Percentiles rank a stretch among this genome's conserved stretches.
phyloP scores from a whole-genome alignment of 1,140 invertebrate species.

The Hydropsyche tenuis region DNA sequence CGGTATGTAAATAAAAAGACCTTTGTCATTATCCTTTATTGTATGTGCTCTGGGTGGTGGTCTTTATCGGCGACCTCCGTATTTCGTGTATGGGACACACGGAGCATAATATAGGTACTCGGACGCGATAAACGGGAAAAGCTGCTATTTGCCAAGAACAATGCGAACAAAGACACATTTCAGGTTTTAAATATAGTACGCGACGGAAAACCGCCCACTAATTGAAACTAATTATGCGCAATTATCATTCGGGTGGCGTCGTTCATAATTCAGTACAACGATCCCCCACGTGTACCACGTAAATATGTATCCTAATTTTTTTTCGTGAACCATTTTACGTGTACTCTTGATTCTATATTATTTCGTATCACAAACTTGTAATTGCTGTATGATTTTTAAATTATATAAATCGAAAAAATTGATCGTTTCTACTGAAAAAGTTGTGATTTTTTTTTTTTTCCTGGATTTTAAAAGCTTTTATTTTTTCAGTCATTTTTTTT shows the following conservation, averaged over 20 bases:
- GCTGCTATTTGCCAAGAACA: slow-evolving; percentile 24
- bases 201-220: not conserved
- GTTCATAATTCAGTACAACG: not conserved
- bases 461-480: too few species aligned
- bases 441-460: too few species aligned
- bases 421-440: too few species aligned
- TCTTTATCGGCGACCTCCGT: slow-evolving; percentile 17
- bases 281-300: not conserved
- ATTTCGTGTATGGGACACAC: not conserved
- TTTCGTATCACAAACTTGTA: too few species aligned
- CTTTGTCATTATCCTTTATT: slow-evolving; percentile 35
- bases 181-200: slow-evolving; percentile 12
- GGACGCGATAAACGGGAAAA: slow-evolving; percentile 2
- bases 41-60: not conserved
- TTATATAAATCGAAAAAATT: too few species aligned
- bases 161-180: slow-evolving; percentile 27
- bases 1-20: slow-evolving; percentile 34
- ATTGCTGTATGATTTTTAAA: too few species aligned
- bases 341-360: too few species aligned
- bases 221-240: slow-evolving; percentile 27
- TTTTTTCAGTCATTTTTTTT: too few species aligned
- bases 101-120: too few species aligned
- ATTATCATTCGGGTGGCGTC: slow-evolving; percentile 16
- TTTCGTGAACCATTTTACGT: too few species aligned
- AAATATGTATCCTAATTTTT: not conserved